Conservation (phyloP, 2,797 vertebrate genomes). For the Acanthis flammea region DNA sequence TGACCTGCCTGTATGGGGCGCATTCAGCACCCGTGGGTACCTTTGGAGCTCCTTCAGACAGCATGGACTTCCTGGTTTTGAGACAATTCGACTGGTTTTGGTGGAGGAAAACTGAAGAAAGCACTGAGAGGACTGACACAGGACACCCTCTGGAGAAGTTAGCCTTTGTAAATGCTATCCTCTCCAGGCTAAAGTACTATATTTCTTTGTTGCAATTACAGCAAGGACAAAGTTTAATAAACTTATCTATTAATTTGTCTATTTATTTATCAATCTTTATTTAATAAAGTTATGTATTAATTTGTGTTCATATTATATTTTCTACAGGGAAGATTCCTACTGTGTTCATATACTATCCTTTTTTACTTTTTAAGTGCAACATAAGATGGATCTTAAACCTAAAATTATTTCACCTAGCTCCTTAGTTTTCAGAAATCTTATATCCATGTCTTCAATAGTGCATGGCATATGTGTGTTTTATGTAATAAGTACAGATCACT, state of each 20-base stretch:
- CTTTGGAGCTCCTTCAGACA: not conserved
- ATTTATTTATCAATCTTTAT: not conserved
- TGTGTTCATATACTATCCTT: not conserved
- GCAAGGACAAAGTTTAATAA: not conserved
- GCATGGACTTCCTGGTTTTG: not conserved
- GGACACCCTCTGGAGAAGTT: not conserved
- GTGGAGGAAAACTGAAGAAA: not conserved
- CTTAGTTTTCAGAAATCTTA: not conserved
- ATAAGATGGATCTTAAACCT: not conserved
- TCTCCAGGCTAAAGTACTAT: not conserved
- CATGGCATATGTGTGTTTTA: not conserved
- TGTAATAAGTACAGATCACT: not conserved
- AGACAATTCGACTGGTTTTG: not conserved
- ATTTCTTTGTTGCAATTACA: not conserved
- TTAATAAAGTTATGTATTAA: not conserved
- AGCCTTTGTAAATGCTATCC: not conserved
- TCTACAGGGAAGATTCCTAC: not conserved
- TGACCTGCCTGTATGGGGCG: not conserved
- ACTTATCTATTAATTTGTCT: not conserved
- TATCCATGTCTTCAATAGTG: not conserved
- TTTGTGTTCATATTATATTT: not conserved
- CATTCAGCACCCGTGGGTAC: accelerated
- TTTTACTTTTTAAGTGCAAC: not conserved
- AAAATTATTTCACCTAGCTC: not conserved
- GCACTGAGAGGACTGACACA: not conserved